phyloP scores from a whole-genome alignment of 2,113 vertebrate species.

The Gymnogyps californianus region DNA sequence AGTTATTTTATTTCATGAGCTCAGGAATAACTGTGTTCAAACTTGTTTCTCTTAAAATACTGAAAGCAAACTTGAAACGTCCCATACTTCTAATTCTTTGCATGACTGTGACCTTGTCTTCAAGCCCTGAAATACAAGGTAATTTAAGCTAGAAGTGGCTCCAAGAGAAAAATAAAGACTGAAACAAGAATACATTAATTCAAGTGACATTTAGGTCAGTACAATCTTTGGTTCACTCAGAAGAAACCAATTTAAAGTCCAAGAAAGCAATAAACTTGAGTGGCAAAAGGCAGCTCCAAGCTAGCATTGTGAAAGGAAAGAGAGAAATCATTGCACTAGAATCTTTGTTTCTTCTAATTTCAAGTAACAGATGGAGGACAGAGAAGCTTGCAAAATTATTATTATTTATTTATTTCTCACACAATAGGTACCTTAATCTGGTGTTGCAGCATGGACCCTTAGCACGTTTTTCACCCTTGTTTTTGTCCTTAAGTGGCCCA shows the following conservation, averaged over 20 bases:
- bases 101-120: constrained; percentile 33
- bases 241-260: constrained; percentile 1
- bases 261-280: constrained; percentile 23
- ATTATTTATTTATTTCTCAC: constrained; percentile 14
- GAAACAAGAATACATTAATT: constrained; percentile 12
- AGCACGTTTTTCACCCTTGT: not conserved
- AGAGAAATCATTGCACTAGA: constrained; percentile 5
- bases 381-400: not conserved
- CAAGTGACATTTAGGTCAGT: constrained; percentile 30
- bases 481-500: not conserved
- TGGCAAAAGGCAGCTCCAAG: constrained; percentile 7
- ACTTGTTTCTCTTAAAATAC: not conserved
- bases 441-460: not conserved
- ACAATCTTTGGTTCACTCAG: not conserved
- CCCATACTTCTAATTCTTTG: constrained; percentile 20
- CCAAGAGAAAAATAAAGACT: constrained; percentile 19
- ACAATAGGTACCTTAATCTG: not conserved
- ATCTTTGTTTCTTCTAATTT: constrained; percentile 45
- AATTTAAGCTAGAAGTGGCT: constrained; percentile 23
- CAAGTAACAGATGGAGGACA: not conserved
- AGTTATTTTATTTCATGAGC: not conserved
- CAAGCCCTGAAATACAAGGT: constrained; percentile 10
- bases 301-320: not conserved
- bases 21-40: not conserved
- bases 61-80: not conserved